phyloP scores from a whole-genome alignment of 2,113 vertebrate species.

The Oostethus manadensis region DNA sequence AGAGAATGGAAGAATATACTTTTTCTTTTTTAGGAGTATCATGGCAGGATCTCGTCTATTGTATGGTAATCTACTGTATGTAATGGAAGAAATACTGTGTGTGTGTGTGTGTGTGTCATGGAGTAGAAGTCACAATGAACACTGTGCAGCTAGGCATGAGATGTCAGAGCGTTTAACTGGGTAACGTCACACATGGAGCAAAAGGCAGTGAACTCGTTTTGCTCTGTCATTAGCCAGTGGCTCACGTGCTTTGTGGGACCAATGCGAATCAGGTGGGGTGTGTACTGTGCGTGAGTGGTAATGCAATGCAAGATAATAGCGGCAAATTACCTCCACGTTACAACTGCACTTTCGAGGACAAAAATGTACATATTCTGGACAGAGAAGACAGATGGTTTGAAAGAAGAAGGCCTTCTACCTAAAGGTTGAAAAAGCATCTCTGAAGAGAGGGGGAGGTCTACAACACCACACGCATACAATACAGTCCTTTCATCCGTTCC shows the following conservation, averaged over 20 bases:
- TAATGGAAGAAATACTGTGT: background rate
- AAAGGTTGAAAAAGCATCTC: no score
- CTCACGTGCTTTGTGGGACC: background rate
- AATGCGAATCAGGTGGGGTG: no score
- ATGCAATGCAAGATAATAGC: no score
- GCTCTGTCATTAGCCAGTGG: background rate
- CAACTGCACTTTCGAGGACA: no score
- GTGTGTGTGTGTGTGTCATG: background rate
- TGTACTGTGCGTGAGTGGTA: no score
- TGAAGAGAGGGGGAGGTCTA: no score
- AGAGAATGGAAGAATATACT: background rate
- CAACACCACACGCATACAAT: no score
- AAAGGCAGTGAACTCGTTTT: background rate
- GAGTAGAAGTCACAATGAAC: constrained; percentile 7
- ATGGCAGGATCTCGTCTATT: background rate
- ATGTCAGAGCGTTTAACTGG: constrained; percentile 8
- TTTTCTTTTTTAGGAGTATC: background rate
- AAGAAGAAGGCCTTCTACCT: no score
- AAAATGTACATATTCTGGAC: no score
- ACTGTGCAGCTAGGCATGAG: constrained; percentile 7
- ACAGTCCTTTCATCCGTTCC: no score
- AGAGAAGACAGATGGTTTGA: no score
- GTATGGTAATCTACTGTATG: background rate
- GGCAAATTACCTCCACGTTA: no score
- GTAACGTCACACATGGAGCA: background rate